A percentile compares a stretch with the other conserved stretches of the same genome.
These are phyloP conservation scores for Zaprionus lachaisei DNA, from an alignment of 1,140 invertebrate genomes.

Conservation along the genomic window DNA sequence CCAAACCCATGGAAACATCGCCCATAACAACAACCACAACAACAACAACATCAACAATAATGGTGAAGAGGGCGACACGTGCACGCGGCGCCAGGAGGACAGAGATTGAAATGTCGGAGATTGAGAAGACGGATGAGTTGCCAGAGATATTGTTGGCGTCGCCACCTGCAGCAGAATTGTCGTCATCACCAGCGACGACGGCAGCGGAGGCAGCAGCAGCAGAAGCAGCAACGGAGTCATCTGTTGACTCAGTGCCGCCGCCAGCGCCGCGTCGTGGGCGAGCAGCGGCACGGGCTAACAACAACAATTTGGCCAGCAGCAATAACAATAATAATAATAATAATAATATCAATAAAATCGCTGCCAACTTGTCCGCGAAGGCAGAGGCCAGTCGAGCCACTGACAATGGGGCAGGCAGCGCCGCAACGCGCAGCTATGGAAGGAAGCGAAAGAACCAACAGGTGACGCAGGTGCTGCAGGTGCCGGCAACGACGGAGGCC, in stretches of 20 bases:
- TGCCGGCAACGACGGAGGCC: neutral
- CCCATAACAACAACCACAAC: slow-evolving; percentile 13
- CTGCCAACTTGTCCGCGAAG: slow-evolving; percentile 73
- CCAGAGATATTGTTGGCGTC: slow-evolving; percentile 12
- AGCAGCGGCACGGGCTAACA: slow-evolving; percentile 58
- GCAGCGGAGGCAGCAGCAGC: neutral
- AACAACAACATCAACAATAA: neutral
- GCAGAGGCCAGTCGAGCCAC: slow-evolving; percentile 64
- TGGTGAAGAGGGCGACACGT: slow-evolving; percentile 59
- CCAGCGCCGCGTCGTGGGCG: slow-evolving; percentile 59
- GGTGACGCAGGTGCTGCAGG: slow-evolving; percentile 63
- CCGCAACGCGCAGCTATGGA: slow-evolving; percentile 69
- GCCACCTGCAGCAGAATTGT: neutral
- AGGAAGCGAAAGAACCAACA: slow-evolving; percentile 82
- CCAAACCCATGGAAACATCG: slow-evolving; percentile 22
- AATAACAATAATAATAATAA: slow-evolving; percentile 68
- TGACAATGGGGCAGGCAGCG: slow-evolving; percentile 33
- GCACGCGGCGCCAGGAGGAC: slow-evolving; percentile 38
- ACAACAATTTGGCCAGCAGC: slow-evolving; percentile 60
- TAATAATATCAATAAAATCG: slow-evolving; percentile 81
- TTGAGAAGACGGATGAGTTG: slow-evolving; percentile 46
- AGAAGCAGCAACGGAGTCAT: neutral
- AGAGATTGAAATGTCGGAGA: slow-evolving; percentile 19
- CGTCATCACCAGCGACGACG: neutral
- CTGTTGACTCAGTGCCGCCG: too few relatives aligned